Conservation (phyloP, 2,797 vertebrate genomes). For the Argentina silus region DNA sequence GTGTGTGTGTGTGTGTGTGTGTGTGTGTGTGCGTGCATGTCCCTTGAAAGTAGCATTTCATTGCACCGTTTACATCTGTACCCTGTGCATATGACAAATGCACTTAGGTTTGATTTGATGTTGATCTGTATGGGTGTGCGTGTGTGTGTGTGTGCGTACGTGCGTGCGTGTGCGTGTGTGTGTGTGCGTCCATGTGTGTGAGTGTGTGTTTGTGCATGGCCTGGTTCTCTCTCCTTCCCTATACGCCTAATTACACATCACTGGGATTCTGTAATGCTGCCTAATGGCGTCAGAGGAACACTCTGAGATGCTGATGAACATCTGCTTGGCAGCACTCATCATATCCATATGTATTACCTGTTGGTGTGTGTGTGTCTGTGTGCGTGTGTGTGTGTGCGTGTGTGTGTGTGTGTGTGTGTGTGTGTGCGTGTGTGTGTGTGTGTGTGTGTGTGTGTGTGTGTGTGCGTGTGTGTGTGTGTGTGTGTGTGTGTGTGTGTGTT, state of each 20-base stretch:
- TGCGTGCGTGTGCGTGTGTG: not conserved
- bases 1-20: not conserved
- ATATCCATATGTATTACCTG: not conserved
- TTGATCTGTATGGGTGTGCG: not conserved
- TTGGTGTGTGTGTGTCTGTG: too few relatives aligned
- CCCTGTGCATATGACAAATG: too few relatives aligned
- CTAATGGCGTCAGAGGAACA: not conserved
- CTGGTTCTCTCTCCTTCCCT: not conserved
- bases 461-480: too few relatives aligned
- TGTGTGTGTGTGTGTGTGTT: too few relatives aligned
- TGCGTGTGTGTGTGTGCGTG: too few relatives aligned
- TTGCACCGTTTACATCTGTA: too few relatives aligned
- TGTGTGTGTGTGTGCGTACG: not conserved
- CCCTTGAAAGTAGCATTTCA: too few relatives aligned
- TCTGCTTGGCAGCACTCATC: not conserved
- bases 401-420: too few relatives aligned
- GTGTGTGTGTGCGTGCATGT: not conserved
- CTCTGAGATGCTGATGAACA: not conserved
- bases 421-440: not conserved
- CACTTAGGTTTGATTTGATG: too few relatives aligned
- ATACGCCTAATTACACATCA: not conserved
- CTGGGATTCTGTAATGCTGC: not conserved
- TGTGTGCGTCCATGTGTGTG: not conserved
- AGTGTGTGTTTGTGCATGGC: not conserved
- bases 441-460: not conserved